Percentiles rank a stretch among this genome's conserved stretches.
Conservation (phyloP, 2,113 vertebrate genomes). For the Delphinapterus leucas region DNA sequence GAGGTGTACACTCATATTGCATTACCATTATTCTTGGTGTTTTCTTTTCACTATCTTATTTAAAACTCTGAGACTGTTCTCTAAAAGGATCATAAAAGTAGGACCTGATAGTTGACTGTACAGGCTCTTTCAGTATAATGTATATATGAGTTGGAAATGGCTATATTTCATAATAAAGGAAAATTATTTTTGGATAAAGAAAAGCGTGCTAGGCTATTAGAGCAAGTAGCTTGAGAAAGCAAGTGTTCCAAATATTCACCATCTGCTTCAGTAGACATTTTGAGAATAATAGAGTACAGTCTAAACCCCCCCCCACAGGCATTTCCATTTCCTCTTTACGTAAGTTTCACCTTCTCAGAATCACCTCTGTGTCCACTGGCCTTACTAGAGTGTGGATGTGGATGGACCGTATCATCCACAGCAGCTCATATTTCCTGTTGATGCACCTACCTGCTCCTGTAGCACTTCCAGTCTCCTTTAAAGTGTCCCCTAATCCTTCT, state of each 20-base stretch:
- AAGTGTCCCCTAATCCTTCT: not conserved
- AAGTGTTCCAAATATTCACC: not conserved
- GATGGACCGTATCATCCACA: not conserved
- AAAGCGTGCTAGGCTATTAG: not conserved
- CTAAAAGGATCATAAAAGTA: not conserved
- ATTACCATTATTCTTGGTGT: not conserved
- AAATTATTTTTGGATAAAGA: not conserved
- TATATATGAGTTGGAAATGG: not conserved
- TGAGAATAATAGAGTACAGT: not conserved
- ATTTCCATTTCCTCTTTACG: not conserved
- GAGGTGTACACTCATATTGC: not conserved
- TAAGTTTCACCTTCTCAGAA: not conserved
- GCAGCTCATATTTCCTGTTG: not conserved
- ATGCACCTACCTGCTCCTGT: not conserved
- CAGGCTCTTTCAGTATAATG: not conserved
- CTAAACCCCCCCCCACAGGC: not conserved
- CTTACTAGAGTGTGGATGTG: not conserved
- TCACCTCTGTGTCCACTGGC: not conserved
- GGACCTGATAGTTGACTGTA: not conserved
- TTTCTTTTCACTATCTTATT: not conserved
- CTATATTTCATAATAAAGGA: not conserved
- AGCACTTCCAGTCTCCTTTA: not conserved
- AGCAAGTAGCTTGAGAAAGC: conserved; percentile 17
- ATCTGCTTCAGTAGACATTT: not conserved
- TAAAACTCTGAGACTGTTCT: not conserved